Conservation (phyloP, 2,113 vertebrate genomes). For the Daubentonia madagascariensis region DNA sequence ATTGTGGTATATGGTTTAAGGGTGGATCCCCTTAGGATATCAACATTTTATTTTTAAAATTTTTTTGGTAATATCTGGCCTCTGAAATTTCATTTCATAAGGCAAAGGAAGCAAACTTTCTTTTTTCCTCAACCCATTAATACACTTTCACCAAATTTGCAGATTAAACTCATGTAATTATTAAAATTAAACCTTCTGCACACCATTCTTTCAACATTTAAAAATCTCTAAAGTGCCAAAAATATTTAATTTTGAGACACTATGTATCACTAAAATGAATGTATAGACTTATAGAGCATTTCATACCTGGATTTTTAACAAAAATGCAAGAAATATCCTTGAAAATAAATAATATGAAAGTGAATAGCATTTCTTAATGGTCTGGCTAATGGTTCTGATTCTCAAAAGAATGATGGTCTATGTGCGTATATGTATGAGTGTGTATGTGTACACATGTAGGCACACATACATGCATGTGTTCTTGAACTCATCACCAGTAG, state of each 20-base stretch:
- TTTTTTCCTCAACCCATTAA: not conserved
- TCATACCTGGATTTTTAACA: not conserved
- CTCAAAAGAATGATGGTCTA: not conserved
- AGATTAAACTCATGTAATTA: not conserved
- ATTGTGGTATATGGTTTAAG: not conserved
- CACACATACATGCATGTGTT: not conserved
- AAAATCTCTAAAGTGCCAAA: not conserved
- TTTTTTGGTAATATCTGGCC: not conserved
- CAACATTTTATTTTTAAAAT: not conserved
- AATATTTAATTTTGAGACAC: not conserved
- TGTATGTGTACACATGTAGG: too few species aligned
- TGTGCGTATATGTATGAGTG: not conserved
- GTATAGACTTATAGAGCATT: not conserved
- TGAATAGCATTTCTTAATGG: not conserved
- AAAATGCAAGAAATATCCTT: not conserved
- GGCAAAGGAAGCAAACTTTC: not conserved
- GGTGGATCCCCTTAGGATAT: not conserved
- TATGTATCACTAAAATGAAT: not conserved
- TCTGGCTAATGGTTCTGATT: not conserved
- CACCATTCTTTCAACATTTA: slow-evolving; percentile 1
- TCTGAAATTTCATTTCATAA: not conserved
- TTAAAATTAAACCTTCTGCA: not conserved
- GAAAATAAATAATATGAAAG: not conserved
- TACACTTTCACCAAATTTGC: not conserved
- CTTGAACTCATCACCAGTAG: not conserved